Base-by-base conservation (phyloP, 2,888 invertebrate species). In the Eumerus sabulonum region DNA sequence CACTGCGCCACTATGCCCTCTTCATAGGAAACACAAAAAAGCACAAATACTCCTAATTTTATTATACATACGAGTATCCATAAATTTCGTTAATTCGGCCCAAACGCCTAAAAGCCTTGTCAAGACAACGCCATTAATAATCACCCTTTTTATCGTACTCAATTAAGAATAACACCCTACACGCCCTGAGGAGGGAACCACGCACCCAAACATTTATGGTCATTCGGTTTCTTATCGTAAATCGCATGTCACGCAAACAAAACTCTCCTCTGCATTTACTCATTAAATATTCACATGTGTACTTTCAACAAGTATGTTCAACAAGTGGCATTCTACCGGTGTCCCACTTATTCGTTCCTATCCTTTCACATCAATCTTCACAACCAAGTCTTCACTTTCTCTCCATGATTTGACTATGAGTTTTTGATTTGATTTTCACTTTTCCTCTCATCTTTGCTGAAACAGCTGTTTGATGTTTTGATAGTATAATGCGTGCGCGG, bases 391-490 rank as follows among this genome's bases (percentile, higher is more conserved):
- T 60, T 56, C 40, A 40, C 40, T 40, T 40, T n/a, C 40, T 9
- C 40, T 38, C 1, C 12, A 18, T 57, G n/a, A n/a, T 59, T 47
- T 54, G 44, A 48, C 63, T 35, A 2, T 27, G 27, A n/a, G n/a
- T n/a, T 27, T 27, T 27, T 27, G 7, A 27, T 18, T 44, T 50
- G 18, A 9, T 38, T 17, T 44, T 16, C 19, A 11, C 14, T 12
- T 12, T 7, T n/a, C 11, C 14, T 48, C 47, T 48, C 35, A 27
- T 27, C 27, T 27, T n/a, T n/a, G 7, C 27, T 27, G 12, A 27
- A 38, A 57, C 79, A 79, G 79, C 79, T 79, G 79, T 36, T 63
- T 35, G 36, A 27, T 79, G 68, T 79, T 79, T 54, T 79, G 74
- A 74, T 73, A 60, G 12, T 36, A 9, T 60, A 68, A 13, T 51